phyloP scores from a whole-genome alignment of 2,888 invertebrate genomes.

The Xestoiulus laeticollis region DNA sequence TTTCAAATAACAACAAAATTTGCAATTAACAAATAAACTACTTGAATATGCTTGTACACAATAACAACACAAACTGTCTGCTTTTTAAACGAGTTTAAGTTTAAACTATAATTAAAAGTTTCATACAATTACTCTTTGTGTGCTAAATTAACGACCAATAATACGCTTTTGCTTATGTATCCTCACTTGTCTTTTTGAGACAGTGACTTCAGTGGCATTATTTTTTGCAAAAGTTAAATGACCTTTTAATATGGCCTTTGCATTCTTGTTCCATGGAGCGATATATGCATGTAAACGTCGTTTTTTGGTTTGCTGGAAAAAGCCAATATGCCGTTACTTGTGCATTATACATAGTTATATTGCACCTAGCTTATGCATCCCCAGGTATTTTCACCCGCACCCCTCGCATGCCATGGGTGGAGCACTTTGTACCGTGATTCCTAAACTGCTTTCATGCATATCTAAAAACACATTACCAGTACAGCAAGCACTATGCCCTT shows the following conservation, averaged over 20 bases:
- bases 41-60: too few species aligned
- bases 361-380: not conserved
- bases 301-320: not conserved
- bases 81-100: too few species aligned
- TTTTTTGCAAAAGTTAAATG: not conserved
- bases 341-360: not conserved
- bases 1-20: too few species aligned
- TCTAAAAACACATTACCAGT: constrained; percentile 24
- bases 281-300: not conserved
- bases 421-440: constrained; percentile 38
- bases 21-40: too few species aligned
- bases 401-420: constrained; percentile 18
- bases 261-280: not conserved
- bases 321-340: not conserved
- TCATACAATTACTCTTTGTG: too few species aligned
- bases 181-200: not conserved
- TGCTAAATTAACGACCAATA: too few species aligned
- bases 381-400: constrained; percentile 4
- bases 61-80: too few species aligned
- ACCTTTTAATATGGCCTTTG: not conserved
- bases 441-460: constrained; percentile 27
- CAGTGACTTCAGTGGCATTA: not conserved
- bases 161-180: too few species aligned
- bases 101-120: too few species aligned
- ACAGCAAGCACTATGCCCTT: not conserved